phyloP scores from a whole-genome alignment of 92 coral and sea anemone species.

The Hydrozoanthus gracilis region DNA sequence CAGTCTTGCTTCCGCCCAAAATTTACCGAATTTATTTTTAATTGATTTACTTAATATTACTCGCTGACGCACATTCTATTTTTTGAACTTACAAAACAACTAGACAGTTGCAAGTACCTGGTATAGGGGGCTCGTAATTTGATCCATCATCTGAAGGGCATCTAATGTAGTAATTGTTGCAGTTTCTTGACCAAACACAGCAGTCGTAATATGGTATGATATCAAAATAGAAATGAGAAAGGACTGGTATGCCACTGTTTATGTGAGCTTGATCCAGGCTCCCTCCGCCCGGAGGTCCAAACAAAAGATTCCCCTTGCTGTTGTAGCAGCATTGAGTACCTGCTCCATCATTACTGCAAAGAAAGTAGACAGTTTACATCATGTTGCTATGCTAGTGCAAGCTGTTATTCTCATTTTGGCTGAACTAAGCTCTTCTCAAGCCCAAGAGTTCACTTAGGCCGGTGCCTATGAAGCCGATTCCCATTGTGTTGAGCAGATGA shows the following conservation, averaged over 20 bases:
- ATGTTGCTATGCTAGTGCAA: too few relatives aligned
- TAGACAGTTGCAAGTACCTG: too few relatives aligned
- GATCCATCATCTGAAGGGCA: conserved; percentile 90
- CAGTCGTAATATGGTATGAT: conserved; percentile 78
- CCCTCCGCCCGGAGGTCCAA: conserved; percentile 79
- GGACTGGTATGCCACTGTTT: conserved; percentile 72
- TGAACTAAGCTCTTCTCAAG: too few relatives aligned
- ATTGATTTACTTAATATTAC: too few relatives aligned
- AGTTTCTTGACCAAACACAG: conserved; percentile 59
- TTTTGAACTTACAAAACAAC: too few relatives aligned
- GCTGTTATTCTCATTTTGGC: too few relatives aligned
- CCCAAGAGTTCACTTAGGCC: too few relatives aligned
- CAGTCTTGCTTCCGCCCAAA: too few relatives aligned
- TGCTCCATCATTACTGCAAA: conserved; percentile 56
- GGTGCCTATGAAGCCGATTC: too few relatives aligned
- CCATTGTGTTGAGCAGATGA: too few relatives aligned
- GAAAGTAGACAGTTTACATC: neutral
- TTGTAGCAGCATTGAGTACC: conserved; percentile 92
- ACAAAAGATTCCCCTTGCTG: conserved; percentile 69
- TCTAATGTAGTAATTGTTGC: conserved; percentile 72
- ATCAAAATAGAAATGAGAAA: conserved; percentile 78
- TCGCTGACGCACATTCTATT: too few relatives aligned
- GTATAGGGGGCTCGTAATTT: conserved; percentile 76
- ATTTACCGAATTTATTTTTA: too few relatives aligned
- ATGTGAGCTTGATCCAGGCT: conserved; percentile 78